A percentile compares a stretch with the other conserved stretches of the same genome.
Conservation (phyloP, 2,113 vertebrate genomes). For the Rhizomys pruinosus region DNA sequence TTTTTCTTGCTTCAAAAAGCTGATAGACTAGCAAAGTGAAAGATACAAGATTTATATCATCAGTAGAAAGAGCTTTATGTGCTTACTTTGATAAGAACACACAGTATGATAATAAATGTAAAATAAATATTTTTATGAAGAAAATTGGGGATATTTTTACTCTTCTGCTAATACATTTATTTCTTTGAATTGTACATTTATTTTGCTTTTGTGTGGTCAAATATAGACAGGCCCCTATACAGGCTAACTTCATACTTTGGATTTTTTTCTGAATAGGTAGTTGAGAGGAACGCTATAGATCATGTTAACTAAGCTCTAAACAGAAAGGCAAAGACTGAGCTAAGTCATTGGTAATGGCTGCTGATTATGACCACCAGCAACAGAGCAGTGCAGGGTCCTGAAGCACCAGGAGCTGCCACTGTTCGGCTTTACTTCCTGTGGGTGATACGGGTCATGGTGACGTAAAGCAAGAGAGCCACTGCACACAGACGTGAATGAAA, state of each 20-base stretch:
- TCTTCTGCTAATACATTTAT: neutral
- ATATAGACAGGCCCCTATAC: neutral
- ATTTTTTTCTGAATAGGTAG: neutral
- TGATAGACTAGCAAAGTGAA: neutral
- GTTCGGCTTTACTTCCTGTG: neutral
- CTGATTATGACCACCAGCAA: neutral
- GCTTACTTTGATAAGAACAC: neutral
- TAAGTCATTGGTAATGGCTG: neutral
- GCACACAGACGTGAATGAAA: neutral
- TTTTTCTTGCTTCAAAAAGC: slow-evolving; percentile 8
- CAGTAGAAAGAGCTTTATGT: neutral
- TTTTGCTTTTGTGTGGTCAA: slow-evolving; percentile 13
- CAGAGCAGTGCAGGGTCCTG: neutral
- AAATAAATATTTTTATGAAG: neutral
- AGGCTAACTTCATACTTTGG: neutral
- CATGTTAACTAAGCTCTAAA: neutral
- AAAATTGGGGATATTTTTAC: neutral
- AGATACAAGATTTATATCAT: neutral
- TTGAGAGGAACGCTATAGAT: neutral
- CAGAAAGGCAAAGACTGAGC: neutral
- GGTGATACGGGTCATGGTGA: neutral
- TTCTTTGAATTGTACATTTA: neutral
- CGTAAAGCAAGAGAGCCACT: neutral
- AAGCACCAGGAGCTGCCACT: neutral
- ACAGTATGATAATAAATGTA: neutral